These are phyloP conservation scores for Plecotus auritus DNA, from an alignment of 2,113 vertebrate species.

Conservation along the genomic window DNA sequence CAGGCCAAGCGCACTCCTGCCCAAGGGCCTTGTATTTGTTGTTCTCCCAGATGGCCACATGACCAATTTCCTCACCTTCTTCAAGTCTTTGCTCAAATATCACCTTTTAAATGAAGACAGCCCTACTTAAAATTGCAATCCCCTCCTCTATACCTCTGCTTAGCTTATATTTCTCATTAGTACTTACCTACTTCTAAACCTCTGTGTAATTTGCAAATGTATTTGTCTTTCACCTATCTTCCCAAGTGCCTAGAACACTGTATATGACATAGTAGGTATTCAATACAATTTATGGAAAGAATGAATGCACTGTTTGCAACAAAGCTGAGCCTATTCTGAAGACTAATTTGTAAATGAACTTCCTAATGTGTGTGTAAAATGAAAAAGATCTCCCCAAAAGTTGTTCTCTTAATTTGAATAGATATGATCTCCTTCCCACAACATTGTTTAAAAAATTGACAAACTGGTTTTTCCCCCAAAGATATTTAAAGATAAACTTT, in stretches of 20 bases:
- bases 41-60: neutral
- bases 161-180: slow-evolving; percentile 15
- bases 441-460: neutral
- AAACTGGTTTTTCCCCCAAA: neutral
- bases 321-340: slow-evolving; percentile 17
- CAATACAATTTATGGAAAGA: neutral
- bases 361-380: neutral
- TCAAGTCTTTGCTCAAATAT: neutral
- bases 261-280: neutral
- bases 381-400: neutral
- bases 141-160: neutral
- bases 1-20: neutral
- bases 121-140: slow-evolving; percentile 18
- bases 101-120: slow-evolving; percentile 11
- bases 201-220: neutral
- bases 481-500: slow-evolving; percentile 28
- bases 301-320: slow-evolving; percentile 5
- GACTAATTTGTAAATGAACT: neutral
- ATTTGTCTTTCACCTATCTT: slow-evolving; percentile 3
- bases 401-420: neutral
- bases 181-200: neutral
- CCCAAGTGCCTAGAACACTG: neutral
- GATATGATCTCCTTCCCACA: neutral
- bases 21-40: neutral
- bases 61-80: neutral